Evolutionary conservation across 2,888 invertebrate genomes (phyloP).

Genomic region (Napeogenes inachia): DNA sequence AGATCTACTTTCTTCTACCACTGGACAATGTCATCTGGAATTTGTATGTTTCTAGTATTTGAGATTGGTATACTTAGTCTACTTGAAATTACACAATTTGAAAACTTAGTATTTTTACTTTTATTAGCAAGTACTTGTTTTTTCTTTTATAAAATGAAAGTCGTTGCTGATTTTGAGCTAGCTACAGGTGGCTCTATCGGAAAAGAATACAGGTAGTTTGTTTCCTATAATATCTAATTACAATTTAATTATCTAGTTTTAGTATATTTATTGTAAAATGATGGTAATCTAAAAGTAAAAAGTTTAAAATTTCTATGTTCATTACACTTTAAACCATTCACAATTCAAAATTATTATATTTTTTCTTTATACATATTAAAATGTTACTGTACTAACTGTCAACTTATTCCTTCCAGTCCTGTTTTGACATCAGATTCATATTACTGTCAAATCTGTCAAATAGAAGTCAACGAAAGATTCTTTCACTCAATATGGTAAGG

Average conservation of each 20-base stretch:
- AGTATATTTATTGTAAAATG: too few species aligned
- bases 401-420: constrained; percentile 51
- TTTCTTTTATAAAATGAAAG: constrained; percentile 68
- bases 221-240: neutral
- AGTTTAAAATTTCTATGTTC: too few species aligned
- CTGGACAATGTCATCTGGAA: constrained; percentile 84
- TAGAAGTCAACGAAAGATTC: constrained; percentile 86
- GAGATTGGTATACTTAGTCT: constrained; percentile 83
- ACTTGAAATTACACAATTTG: constrained; percentile 79
- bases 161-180: constrained; percentile 62
- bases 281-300: neutral
- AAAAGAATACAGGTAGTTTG: constrained; percentile 63
- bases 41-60: constrained; percentile 82
- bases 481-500: constrained; percentile 88
- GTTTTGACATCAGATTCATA: constrained; percentile 82
- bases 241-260: neutral
- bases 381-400: neutral
- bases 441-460: constrained; percentile 90
- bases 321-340: too few species aligned
- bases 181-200: constrained; percentile 64
- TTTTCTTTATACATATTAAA: neutral
- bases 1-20: constrained; percentile 85
- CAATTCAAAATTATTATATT: too few species aligned
- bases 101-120: constrained; percentile 63
- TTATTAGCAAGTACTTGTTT: constrained; percentile 56